These are phyloP conservation scores for Myotis planiceps DNA, from an alignment of 2,797 vertebrate genomes.

Conservation along the genomic window DNA sequence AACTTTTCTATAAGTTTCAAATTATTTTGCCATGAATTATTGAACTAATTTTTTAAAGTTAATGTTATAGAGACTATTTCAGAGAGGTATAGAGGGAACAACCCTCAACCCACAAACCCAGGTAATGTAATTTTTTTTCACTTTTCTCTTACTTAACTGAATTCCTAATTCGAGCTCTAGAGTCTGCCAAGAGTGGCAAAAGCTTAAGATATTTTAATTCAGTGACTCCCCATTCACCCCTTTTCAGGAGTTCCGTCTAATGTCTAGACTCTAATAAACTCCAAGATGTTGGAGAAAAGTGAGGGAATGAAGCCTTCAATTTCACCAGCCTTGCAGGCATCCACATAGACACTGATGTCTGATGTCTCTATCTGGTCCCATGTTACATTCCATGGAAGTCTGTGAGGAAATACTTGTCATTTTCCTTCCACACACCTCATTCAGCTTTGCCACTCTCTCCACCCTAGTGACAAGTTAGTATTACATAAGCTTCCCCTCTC, in stretches of 20 bases:
- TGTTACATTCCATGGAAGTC: accelerated
- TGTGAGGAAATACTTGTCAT: not conserved
- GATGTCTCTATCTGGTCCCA: not conserved
- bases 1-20: not conserved
- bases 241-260: not conserved
- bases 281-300: not conserved
- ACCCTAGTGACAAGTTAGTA: too few species aligned
- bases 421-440: not conserved
- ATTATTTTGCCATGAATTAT: not conserved
- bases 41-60: not conserved
- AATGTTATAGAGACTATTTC: not conserved
- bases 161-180: not conserved
- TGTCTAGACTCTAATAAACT: not conserved
- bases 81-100: not conserved
- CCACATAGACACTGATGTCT: accelerated
- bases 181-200: not conserved
- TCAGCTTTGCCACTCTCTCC: not conserved
- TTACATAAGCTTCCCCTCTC: not conserved
- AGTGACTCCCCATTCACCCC: not conserved
- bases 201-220: not conserved
- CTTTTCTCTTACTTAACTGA: not conserved
- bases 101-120: not conserved
- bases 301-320: not conserved
- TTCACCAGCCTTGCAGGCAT: not conserved
- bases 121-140: not conserved